phyloP scores from a whole-genome alignment of 2,113 vertebrate species.

The Haemorhous mexicanus region DNA sequence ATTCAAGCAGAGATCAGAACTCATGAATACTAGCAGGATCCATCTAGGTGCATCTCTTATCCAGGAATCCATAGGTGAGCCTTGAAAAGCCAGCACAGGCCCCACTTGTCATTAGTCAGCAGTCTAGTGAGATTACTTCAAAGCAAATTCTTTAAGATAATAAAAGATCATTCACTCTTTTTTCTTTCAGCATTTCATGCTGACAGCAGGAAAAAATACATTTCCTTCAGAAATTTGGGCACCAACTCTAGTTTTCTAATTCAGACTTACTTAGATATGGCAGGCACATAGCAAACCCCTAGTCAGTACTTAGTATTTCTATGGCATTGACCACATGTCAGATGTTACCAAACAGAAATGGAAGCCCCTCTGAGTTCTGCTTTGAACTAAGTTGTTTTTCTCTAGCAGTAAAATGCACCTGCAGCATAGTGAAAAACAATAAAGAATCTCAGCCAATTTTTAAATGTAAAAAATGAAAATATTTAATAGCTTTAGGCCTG shows the following conservation, averaged over 20 bases:
- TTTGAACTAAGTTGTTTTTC: neutral
- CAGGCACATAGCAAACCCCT: neutral
- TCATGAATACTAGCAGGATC: neutral
- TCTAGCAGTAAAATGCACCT: neutral
- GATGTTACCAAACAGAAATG: neutral
- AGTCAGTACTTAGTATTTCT: neutral
- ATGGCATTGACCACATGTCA: neutral
- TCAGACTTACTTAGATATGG: neutral
- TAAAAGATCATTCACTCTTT: neutral
- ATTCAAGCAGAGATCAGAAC: neutral
- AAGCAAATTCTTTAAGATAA: neutral
- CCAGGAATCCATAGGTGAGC: neutral
- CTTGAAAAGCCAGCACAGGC: neutral
- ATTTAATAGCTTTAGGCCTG: neutral
- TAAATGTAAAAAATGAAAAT: neutral
- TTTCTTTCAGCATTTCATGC: neutral
- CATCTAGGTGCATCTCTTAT: neutral
- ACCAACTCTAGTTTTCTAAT: neutral
- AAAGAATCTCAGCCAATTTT: neutral
- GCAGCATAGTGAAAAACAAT: neutral
- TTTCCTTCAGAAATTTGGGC: neutral
- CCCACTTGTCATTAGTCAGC: neutral
- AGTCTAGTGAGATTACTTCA: neutral
- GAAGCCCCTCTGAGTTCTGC: neutral
- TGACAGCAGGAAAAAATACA: neutral